phyloP scores from a whole-genome alignment of 2,888 invertebrate species.

The Neoscelio sp. region DNA sequence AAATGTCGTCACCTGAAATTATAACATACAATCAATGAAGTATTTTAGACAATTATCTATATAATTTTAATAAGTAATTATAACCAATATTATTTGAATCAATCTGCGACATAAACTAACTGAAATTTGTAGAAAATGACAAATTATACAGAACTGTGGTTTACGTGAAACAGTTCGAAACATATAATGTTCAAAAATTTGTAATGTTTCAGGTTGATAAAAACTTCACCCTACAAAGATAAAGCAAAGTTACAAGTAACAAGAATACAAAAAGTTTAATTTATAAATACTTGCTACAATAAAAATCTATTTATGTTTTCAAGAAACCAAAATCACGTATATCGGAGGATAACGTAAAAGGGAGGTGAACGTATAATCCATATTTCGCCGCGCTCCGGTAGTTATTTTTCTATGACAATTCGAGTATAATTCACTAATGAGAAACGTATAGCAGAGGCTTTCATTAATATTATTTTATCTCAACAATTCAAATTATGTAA shows the following conservation, averaged over 20 bases:
- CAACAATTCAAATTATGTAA: no score
- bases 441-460: conserved; percentile 19
- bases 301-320: conserved; percentile 19
- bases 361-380: not conserved
- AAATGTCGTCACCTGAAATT: no score
- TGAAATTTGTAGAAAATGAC: no score
- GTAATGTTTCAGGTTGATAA: no score
- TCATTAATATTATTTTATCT: conserved; percentile 15
- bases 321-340: conserved; percentile 5
- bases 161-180: no score
- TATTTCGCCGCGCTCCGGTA: not conserved
- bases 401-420: conserved; percentile 20
- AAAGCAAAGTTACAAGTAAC: conserved; percentile 27
- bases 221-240: conserved; percentile 4
- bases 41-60: no score
- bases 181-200: no score
- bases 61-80: no score
- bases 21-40: no score
- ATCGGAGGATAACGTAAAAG: conserved; percentile 12
- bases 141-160: no score
- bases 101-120: no score
- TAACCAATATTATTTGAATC: no score
- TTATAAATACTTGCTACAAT: conserved; percentile 15
- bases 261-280: conserved; percentile 28
- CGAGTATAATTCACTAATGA: conserved; percentile 2